phyloP scores from a whole-genome alignment of 2,888 invertebrate species.

The Lordiphosa fenestrarum region DNA sequence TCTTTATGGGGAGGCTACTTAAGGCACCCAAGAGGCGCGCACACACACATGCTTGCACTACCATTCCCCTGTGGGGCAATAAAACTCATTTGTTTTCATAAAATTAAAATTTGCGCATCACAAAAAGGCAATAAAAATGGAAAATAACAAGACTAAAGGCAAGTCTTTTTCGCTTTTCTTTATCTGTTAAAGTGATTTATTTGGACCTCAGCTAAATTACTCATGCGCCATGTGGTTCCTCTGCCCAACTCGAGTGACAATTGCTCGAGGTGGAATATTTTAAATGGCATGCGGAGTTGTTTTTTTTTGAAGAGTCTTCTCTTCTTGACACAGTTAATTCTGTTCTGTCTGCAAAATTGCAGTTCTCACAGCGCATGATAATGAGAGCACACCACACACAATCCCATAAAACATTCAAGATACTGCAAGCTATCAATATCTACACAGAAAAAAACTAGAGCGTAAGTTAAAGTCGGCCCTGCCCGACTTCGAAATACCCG shows the following conservation, averaged over 20 bases:
- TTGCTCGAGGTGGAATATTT: conserved; percentile 39
- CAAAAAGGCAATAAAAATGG: conserved; percentile 52
- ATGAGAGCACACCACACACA: conserved; percentile 16
- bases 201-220: conserved; percentile 37
- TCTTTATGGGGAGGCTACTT: conserved; percentile 37
- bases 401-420: conserved; percentile 10
- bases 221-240: conserved; percentile 47
- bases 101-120: conserved; percentile 58
- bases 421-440: conserved; percentile 58
- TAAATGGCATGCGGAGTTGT: conserved; percentile 35
- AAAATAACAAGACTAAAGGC: conserved; percentile 10
- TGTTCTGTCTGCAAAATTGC: conserved; percentile 47
- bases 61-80: conserved; percentile 21
- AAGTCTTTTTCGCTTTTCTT: conserved; percentile 1
- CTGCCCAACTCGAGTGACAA: conserved; percentile 39
- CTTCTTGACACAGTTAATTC: conserved; percentile 46
- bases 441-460: too few species aligned
- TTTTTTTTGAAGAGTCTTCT: conserved; percentile 30
- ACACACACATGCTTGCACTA: not conserved
- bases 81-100: conserved; percentile 74
- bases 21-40: conserved; percentile 5
- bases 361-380: conserved; percentile 16
- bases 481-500: too few species aligned
- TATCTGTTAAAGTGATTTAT: conserved; percentile 22
- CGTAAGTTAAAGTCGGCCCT: too few species aligned